Evolutionary conservation across 2,888 invertebrate genomes (phyloP).

Genomic region (Argyresthia albistria): DNA sequence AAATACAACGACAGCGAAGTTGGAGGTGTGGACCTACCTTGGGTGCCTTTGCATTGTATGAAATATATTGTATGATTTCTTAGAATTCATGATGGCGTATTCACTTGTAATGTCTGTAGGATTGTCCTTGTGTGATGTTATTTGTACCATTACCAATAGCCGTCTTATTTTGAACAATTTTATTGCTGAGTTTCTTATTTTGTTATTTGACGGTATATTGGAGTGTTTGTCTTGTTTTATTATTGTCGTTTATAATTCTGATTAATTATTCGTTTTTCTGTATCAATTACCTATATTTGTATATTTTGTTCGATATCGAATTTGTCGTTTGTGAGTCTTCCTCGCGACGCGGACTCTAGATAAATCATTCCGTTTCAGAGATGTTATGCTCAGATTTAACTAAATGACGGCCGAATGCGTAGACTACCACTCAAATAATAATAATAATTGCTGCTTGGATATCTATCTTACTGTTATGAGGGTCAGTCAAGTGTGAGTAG

Average conservation of each 20-base stretch:
- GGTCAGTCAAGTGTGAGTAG: no score
- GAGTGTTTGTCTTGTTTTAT: no score
- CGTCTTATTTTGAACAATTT: background rate
- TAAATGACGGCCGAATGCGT: no score
- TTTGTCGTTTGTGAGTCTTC: no score
- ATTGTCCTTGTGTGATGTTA: conserved; percentile 1
- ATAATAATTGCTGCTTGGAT: no score
- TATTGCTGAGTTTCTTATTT: background rate
- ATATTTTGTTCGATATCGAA: background rate
- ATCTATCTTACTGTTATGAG: no score
- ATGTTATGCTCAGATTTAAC: no score
- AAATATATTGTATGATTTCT: background rate
- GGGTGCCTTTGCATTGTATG: conserved; percentile 13
- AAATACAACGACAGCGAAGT: background rate
- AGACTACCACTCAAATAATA: no score
- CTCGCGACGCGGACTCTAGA: no score
- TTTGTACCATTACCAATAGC: no score
- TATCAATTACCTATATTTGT: background rate
- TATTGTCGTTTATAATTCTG: background rate
- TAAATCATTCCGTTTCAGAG: no score
- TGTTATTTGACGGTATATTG: background rate
- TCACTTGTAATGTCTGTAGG: background rate
- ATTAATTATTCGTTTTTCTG: background rate
- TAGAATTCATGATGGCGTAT: background rate
- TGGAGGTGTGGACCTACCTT: conserved; percentile 6